phyloP scores from a whole-genome alignment of 2,888 invertebrate species.

The Dicyrtoma fusca region DNA sequence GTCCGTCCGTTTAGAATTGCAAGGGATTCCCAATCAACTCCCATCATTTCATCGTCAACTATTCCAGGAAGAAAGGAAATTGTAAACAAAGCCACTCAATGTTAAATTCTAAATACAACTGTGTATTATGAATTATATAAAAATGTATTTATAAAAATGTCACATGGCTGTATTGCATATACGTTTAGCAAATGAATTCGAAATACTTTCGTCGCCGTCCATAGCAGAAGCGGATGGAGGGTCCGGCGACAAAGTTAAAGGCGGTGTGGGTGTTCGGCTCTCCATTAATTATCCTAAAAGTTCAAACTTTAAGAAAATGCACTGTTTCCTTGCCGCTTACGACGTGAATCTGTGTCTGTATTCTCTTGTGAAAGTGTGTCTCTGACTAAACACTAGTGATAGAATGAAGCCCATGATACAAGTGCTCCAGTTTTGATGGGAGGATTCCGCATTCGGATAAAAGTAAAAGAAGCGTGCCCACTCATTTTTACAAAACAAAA shows the following conservation, averaged over 20 bases:
- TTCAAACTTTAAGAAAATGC: neutral
- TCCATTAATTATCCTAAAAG: neutral
- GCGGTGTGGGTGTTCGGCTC: neutral
- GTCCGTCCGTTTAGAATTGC: constrained; percentile 16
- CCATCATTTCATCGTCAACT: neutral
- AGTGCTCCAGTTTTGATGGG: no score
- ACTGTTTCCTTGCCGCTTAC: neutral
- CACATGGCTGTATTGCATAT: no score
- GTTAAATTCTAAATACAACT: neutral
- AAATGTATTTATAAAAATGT: neutral
- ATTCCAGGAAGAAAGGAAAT: neutral
- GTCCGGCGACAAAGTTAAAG: neutral
- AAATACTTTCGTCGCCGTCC: constrained; percentile 15
- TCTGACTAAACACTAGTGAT: no score
- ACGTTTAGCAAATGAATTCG: neutral
- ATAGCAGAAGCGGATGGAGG: constrained; percentile 9
- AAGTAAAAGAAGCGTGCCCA: no score
- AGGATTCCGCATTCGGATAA: no score
- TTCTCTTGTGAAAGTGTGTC: no score
- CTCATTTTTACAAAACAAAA: no score
- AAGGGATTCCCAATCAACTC: constrained; percentile 12
- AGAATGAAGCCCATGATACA: no score
- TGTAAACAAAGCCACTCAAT: neutral
- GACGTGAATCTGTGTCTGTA: no score
- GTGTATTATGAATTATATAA: neutral